phyloP scores from a whole-genome alignment of 2,888 invertebrate species.

The Drosophila monieri region DNA sequence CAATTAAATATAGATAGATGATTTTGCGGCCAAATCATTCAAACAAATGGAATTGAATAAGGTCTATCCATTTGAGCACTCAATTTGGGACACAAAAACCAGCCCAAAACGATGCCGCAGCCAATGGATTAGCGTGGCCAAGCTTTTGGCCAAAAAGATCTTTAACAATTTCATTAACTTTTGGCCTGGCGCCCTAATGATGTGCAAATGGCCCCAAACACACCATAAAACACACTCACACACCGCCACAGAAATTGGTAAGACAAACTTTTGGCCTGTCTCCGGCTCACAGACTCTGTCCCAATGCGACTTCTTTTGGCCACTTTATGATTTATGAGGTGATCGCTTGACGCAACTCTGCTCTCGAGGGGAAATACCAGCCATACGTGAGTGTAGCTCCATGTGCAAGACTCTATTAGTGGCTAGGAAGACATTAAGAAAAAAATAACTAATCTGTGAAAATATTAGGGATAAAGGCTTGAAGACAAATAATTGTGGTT shows the following conservation, averaged over 20 bases:
- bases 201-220: slow-evolving; percentile 60
- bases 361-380: slow-evolving; percentile 57
- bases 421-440: slow-evolving; percentile 17
- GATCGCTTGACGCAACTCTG: slow-evolving; percentile 51
- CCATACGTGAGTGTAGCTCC: slow-evolving; percentile 30
- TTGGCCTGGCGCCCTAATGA: slow-evolving; percentile 53
- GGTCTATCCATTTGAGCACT: slow-evolving; percentile 28
- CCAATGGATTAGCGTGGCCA: slow-evolving; percentile 40
- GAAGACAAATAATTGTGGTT: neutral
- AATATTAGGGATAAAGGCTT: neutral
- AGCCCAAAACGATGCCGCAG: slow-evolving; percentile 18
- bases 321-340: slow-evolving; percentile 71
- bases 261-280: slow-evolving; percentile 23
- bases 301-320: slow-evolving; percentile 44
- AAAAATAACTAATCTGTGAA: slow-evolving; percentile 2
- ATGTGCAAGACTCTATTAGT: slow-evolving; percentile 38
- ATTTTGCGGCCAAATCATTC: slow-evolving; percentile 37
- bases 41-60: slow-evolving; percentile 40
- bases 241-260: slow-evolving; percentile 20
- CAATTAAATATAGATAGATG: slow-evolving; percentile 38
- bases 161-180: slow-evolving; percentile 43
- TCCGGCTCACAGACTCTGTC: slow-evolving; percentile 2
- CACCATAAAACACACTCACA: slow-evolving; percentile 32
- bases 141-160: slow-evolving; percentile 18
- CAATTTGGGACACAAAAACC: slow-evolving; percentile 18